Evolutionary conservation across 2,797 vertebrate species (phyloP).

Genomic region (Neomorphus geoffroyi): DNA sequence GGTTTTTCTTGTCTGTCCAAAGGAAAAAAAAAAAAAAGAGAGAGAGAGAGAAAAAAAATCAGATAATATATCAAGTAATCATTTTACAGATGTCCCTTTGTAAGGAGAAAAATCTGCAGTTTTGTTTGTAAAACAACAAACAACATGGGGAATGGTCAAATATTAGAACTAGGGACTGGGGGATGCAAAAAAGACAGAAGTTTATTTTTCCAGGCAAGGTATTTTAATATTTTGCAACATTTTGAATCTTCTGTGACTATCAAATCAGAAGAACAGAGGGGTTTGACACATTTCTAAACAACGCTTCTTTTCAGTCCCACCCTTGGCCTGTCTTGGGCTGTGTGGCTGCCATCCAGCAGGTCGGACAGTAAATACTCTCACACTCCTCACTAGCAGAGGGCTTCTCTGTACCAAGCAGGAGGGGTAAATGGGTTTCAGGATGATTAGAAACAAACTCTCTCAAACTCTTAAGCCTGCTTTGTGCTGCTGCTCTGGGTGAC

Average conservation of each 20-base stretch:
- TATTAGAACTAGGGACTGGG: background rate
- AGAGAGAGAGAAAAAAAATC: no score
- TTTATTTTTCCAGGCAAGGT: background rate
- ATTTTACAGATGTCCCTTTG: conserved; percentile 31
- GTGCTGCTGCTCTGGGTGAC: background rate
- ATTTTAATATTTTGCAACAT: background rate
- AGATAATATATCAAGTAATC: conserved; percentile 20
- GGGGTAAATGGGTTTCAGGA: background rate
- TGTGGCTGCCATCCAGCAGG: background rate
- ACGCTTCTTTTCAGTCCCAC: background rate
- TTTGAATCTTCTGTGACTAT: background rate
- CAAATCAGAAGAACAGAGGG: background rate
- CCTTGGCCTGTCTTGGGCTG: rapidly evolving
- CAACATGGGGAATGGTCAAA: conserved; percentile 13
- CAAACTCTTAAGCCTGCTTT: background rate
- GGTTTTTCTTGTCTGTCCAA: conserved; percentile 53
- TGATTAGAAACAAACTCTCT: background rate
- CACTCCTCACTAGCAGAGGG: background rate
- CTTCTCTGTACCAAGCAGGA: background rate
- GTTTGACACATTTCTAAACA: background rate
- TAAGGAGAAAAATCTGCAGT: conserved; percentile 32
- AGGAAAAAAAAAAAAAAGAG: background rate
- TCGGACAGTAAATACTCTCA: background rate
- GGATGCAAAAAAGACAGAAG: background rate
- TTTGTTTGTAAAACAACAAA: conserved; percentile 60